A percentile compares a stretch with the other conserved stretches of the same genome.
Conservation (phyloP, 2,888 invertebrate genomes). For the Beris chalybata region DNA sequence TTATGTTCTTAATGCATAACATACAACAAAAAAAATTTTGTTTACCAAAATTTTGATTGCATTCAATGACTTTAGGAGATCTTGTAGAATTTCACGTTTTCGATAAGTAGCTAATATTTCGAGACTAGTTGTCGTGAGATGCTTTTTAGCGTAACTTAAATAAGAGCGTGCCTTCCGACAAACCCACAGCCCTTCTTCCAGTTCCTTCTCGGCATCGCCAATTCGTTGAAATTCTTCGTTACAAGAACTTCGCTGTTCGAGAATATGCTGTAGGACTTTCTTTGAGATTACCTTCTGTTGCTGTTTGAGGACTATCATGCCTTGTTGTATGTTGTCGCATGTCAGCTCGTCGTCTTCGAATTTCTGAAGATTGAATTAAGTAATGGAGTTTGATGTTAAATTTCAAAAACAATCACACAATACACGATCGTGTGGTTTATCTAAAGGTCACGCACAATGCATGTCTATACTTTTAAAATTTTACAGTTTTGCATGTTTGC, state of each 20-base stretch:
- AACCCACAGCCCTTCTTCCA: conserved; percentile 69
- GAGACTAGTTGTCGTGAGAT: conserved; percentile 82
- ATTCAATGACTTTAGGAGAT: conserved; percentile 75
- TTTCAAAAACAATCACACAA: background rate
- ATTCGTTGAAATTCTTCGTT: conserved; percentile 82
- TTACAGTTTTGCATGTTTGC: no score
- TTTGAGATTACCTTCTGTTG: conserved; percentile 78
- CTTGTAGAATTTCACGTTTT: conserved; percentile 80
- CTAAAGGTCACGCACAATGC: background rate
- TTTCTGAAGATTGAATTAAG: conserved; percentile 44
- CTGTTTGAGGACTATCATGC: conserved; percentile 50
- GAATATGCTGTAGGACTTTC: conserved; percentile 87
- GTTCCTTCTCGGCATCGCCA: conserved; percentile 67
- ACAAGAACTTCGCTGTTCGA: conserved; percentile 87
- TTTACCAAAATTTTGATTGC: conserved; percentile 73
- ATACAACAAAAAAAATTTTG: background rate
- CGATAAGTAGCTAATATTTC: conserved; percentile 89
- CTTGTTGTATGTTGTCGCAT: conserved; percentile 49
- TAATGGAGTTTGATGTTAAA: conserved; percentile 9
- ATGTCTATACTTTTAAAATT: no score
- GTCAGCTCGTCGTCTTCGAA: conserved; percentile 50
- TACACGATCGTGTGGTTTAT: no score
- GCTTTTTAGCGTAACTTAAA: conserved; percentile 74
- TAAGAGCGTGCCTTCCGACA: conserved; percentile 74
- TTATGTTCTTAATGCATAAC: background rate